Percentiles rank a stretch among this genome's conserved stretches.
These are phyloP conservation scores for Drosophila rhopaloa DNA, from an alignment of 1,140 invertebrate species.

Conservation along the genomic window DNA sequence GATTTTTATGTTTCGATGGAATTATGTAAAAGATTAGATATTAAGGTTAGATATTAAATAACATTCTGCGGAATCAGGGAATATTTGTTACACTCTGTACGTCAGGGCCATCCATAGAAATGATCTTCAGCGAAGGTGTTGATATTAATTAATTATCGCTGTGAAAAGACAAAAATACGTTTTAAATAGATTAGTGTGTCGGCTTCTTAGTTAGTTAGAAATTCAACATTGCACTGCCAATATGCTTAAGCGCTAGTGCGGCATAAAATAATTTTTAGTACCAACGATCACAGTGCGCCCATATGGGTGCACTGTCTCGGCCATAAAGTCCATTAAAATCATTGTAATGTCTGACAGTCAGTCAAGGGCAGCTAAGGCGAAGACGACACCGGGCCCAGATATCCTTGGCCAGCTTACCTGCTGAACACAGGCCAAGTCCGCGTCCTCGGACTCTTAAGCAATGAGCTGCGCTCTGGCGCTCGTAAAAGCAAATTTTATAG, in stretches of 20 bases:
- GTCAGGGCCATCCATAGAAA: constrained; percentile 16
- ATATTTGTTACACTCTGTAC: constrained; percentile 3
- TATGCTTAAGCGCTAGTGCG: constrained; percentile 52
- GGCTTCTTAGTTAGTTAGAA: constrained; percentile 47
- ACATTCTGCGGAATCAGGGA: constrained; percentile 16
- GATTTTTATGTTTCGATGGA: constrained; percentile 23
- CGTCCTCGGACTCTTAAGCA: constrained; percentile 45
- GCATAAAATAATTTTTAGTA: constrained; percentile 62
- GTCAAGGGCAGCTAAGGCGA: constrained; percentile 42
- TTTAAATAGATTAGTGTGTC: not conserved
- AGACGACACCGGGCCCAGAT: constrained; percentile 28
- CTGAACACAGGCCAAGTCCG: constrained; percentile 1
- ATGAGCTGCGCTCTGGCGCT: constrained; percentile 50
- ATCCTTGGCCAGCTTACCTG: constrained; percentile 55
- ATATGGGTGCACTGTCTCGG: constrained; percentile 71
- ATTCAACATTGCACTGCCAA: constrained; percentile 55
- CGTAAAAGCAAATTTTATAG: constrained; percentile 77
- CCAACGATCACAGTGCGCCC: constrained; percentile 54
- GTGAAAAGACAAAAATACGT: constrained; percentile 12
- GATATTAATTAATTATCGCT: constrained; percentile 62
- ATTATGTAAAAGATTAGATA: constrained; percentile 17
- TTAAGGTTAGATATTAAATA: constrained; percentile 33
- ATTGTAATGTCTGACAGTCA: constrained; percentile 78
- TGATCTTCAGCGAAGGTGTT: constrained; percentile 5
- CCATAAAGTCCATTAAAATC: constrained; percentile 79